Evolutionary conservation across 2,888 invertebrate species (phyloP).

Genomic region (Euplagia quadripunctaria): DNA sequence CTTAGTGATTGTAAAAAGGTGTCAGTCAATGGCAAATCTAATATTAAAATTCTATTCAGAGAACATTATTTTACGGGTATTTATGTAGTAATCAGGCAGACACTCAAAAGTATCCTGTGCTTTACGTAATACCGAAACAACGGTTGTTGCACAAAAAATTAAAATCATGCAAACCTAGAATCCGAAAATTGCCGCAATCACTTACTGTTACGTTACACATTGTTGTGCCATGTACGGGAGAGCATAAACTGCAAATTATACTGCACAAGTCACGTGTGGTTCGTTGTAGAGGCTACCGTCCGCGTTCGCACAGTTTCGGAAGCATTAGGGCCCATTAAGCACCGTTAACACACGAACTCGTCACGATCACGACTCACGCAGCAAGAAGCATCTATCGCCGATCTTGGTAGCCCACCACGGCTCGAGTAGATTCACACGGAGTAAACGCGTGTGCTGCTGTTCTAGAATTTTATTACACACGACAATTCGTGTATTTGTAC

Average conservation of each 20-base stretch:
- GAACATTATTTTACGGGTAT: background rate
- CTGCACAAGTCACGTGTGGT: slow-evolving; percentile 80
- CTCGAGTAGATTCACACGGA: slow-evolving; percentile 79
- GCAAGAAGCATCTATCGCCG: slow-evolving; percentile 82
- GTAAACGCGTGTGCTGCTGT: slow-evolving; percentile 63
- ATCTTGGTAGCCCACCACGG: slow-evolving; percentile 78
- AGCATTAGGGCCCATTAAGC: slow-evolving; percentile 87
- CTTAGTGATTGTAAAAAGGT: background rate
- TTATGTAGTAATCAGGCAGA: background rate
- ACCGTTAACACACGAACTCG: slow-evolving; percentile 85
- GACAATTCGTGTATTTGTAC: slow-evolving; percentile 58
- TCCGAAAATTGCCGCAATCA: slow-evolving; percentile 73
- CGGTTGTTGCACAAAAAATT: background rate
- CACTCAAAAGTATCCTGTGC: background rate
- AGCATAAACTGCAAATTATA: slow-evolving; percentile 80
- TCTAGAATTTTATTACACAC: slow-evolving; percentile 66
- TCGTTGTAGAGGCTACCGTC: slow-evolving; percentile 80
- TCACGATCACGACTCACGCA: slow-evolving; percentile 84
- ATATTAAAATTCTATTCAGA: background rate
- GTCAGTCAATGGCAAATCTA: background rate
- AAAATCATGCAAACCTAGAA: slow-evolving; percentile 17
- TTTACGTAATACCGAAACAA: background rate
- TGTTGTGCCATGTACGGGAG: slow-evolving; percentile 70
- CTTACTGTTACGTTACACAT: slow-evolving; percentile 74
- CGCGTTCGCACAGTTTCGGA: slow-evolving; percentile 87